Base-by-base conservation (phyloP, 2,888 invertebrate species). In the Chymomyza procnemis region DNA sequence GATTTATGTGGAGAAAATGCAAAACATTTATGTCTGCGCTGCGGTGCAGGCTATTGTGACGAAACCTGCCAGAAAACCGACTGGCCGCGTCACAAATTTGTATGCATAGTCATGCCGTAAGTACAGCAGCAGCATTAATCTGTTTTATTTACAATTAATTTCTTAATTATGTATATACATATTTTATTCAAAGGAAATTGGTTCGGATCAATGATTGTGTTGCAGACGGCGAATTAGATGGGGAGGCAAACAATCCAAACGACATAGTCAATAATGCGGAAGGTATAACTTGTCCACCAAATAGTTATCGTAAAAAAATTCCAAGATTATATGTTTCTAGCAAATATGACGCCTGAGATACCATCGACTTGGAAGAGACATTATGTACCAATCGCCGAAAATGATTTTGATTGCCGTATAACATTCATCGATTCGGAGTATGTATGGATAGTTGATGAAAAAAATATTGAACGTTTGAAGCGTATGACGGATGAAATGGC, bases 21-120 rank as follows among this genome's bases (percentile, higher is more conserved):
- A 8, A 26, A 4, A 8, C 9, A 1, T 41, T 12, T 61, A 21
- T 61, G 61, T 30, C 21, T 30, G 3, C 50, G 50, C 2, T 61
- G 61, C 19, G 14, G 9, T 1, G 52, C 21, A 8, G 52, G 22
- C 14, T 61, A 61, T 34, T 61, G 61, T 19, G 16, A 26, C 19
- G 5, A 4, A 0, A 14, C 9, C 18, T 61, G 61, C 47, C 61
- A 61, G 30, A 9, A 26, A 12, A 5, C 9, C 1, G 61, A 61
- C 21, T 61, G 50, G 50, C 8, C 1, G 8, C 16, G n/a, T 5
- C 61, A 61, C 50, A 52, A 61, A 34, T 18, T 34, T 16, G 6
- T 14, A 9, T 61, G 61, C 52, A 1, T 12, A 5, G 19, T 34
- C 1, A 61, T 61, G 30, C 61, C 61, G 61, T 61, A 52, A 61